These are phyloP conservation scores for Brienomyrus longianalis DNA, from an alignment of 2,113 vertebrate species.

Conservation along the genomic window DNA sequence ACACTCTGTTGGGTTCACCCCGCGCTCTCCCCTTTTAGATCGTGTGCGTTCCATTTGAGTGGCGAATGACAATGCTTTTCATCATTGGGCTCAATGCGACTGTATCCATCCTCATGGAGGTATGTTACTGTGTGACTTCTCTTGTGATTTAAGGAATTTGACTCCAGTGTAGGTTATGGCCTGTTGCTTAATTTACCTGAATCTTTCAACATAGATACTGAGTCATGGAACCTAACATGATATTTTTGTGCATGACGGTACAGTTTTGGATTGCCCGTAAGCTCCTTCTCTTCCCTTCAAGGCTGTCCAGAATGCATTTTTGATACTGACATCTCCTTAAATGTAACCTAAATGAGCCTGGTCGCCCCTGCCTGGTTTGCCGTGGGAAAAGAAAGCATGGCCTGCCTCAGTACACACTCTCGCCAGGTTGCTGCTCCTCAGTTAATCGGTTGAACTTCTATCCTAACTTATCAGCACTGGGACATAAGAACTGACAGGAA, in stretches of 20 bases:
- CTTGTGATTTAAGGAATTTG: not conserved
- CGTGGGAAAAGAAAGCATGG: not conserved
- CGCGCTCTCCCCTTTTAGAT: constrained; percentile 61
- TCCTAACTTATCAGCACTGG: not conserved
- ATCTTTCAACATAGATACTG: not conserved
- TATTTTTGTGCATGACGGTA: not conserved
- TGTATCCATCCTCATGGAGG: constrained; percentile 76
- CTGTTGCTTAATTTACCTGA: not conserved
- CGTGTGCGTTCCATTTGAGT: constrained; percentile 79
- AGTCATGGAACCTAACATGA: not conserved
- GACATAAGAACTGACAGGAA: not conserved
- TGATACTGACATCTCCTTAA: not conserved
- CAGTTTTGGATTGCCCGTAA: not conserved
- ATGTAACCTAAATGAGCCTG: not conserved
- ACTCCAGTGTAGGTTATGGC: not conserved
- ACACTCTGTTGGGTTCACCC: not conserved
- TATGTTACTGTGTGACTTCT: constrained; percentile 54
- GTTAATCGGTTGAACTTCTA: not conserved
- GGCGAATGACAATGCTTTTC: constrained; percentile 73
- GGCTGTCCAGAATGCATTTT: not conserved
- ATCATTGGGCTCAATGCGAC: constrained; percentile 71
- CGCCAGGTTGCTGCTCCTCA: not conserved
- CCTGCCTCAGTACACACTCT: not conserved
- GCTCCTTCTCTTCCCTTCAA: not conserved
- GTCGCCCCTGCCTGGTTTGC: not conserved